Conservation (phyloP, 2,797 vertebrate genomes). For the Hirundo rustica region DNA sequence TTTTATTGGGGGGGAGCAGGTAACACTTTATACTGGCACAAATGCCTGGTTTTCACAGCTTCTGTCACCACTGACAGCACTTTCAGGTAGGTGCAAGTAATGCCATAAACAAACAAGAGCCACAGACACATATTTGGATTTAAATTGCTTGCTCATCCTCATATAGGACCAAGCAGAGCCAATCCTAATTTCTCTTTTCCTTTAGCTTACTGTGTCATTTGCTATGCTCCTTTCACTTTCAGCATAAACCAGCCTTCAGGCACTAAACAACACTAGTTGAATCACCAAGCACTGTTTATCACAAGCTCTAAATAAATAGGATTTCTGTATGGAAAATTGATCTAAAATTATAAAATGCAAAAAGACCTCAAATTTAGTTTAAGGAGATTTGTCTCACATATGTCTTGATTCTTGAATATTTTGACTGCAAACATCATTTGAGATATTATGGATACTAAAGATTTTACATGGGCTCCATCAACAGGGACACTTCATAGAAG, state of each 20-base stretch:
- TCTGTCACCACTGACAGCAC: not conserved
- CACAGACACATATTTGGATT: not conserved
- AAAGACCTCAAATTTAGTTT: not conserved
- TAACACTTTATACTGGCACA: not conserved
- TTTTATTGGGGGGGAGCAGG: not conserved
- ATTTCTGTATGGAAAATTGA: not conserved
- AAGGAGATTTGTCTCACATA: not conserved
- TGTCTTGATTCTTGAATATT: not conserved
- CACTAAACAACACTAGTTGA: not conserved
- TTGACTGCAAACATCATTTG: not conserved
- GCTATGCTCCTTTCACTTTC: not conserved
- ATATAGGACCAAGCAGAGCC: not conserved
- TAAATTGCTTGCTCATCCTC: not conserved
- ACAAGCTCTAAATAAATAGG: not conserved
- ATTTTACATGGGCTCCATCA: not conserved
- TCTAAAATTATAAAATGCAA: not conserved
- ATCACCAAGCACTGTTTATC: not conserved
- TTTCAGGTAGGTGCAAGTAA: not conserved
- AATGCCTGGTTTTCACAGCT: constrained; percentile 1
- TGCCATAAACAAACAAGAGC: not conserved
- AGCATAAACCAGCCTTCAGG: not conserved
- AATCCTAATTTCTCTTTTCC: not conserved
- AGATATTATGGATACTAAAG: not conserved
- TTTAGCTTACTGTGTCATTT: not conserved
- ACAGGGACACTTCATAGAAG: not conserved